Percentiles rank a stretch among this genome's conserved stretches.
Evolutionary conservation across 2,888 invertebrate species (phyloP).

Genomic region (Sceliomorpha sp.): DNA sequence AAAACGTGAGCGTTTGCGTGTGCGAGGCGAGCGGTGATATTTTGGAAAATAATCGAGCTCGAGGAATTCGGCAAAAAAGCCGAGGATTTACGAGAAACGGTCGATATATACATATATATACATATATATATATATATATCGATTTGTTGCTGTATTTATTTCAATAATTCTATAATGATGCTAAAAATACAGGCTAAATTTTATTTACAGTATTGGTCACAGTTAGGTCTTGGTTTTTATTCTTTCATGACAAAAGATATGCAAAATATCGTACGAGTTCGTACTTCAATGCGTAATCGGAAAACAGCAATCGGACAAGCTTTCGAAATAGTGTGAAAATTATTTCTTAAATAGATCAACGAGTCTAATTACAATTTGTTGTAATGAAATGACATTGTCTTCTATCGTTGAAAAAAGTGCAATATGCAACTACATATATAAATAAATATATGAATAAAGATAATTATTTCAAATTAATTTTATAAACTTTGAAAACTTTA

Average conservation of each 20-base stretch:
- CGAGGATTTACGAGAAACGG: too few relatives aligned
- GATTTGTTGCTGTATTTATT: conserved; percentile 59
- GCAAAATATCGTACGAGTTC: conserved; percentile 64
- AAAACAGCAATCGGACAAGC: conserved; percentile 48
- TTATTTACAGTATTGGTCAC: conserved; percentile 74
- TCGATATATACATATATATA: too few relatives aligned
- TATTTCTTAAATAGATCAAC: conserved; percentile 3
- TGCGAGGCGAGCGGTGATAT: too few relatives aligned
- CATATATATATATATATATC: conserved; percentile 46
- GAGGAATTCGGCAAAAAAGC: too few relatives aligned
- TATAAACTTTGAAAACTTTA: too few relatives aligned
- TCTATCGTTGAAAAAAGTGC: conserved; percentile 15
- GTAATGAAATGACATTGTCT: too few relatives aligned
- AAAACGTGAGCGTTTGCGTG: too few relatives aligned
- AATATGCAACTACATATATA: conserved; percentile 6
- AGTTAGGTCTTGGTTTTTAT: conserved; percentile 62
- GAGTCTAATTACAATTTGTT: too few relatives aligned
- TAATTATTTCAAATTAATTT: too few relatives aligned
- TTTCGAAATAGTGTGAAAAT: conserved; percentile 10
- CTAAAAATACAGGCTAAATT: conserved; percentile 68
- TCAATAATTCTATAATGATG: conserved; percentile 66
- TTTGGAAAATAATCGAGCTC: too few relatives aligned
- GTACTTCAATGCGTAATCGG: conserved; percentile 50
- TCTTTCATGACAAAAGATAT: conserved; percentile 65
- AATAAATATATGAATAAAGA: too few relatives aligned